Evolutionary conservation across 2,113 vertebrate genomes (phyloP).

Genomic region (Cinclus mexicanus): DNA sequence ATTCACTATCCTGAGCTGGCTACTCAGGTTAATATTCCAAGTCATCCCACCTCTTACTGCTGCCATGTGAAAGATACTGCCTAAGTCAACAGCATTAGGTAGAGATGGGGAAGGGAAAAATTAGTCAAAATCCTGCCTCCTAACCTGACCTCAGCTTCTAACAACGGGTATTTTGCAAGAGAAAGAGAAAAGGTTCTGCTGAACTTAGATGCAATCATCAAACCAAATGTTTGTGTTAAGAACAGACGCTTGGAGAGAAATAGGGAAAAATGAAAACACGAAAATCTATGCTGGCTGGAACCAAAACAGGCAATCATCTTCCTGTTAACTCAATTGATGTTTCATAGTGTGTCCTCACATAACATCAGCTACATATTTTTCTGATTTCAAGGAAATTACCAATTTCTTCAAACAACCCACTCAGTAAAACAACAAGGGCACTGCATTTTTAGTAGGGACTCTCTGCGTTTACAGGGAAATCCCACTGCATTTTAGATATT

Average conservation of each 20-base stretch:
- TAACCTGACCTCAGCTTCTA: neutral
- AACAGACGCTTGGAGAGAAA: constrained; percentile 16
- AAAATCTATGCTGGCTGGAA: neutral
- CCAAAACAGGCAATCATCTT: neutral
- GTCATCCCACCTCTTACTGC: neutral
- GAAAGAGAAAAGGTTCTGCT: neutral
- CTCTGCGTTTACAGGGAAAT: neutral
- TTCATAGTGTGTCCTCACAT: neutral
- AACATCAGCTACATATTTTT: neutral
- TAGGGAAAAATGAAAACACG: neutral
- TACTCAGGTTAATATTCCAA: neutral
- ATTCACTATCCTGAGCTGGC: neutral
- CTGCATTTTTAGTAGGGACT: neutral
- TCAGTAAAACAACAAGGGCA: neutral
- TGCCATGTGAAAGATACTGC: neutral
- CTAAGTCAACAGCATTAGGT: neutral
- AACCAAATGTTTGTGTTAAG: constrained; percentile 6
- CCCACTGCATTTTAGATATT: neutral
- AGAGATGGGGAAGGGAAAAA: neutral
- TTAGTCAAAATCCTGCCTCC: neutral
- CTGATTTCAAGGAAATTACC: neutral
- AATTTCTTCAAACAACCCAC: neutral
- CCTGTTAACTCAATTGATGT: neutral
- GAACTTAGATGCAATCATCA: neutral
- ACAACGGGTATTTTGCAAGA: neutral